Evolutionary conservation across 2,113 vertebrate species (phyloP).

Genomic region (cat (Felis catus)): DNA sequence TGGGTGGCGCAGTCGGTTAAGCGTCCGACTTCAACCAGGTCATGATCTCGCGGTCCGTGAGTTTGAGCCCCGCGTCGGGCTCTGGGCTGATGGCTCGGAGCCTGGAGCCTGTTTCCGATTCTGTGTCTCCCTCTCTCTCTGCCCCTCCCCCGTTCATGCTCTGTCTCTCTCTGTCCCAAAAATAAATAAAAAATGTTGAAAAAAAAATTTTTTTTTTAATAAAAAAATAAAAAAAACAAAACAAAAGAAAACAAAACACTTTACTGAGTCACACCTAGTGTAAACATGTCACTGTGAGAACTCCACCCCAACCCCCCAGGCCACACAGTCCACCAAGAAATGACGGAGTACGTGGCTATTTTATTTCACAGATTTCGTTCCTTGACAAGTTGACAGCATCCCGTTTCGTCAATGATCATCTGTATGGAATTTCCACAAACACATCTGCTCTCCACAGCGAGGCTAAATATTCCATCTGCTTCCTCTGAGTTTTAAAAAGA

Average conservation of each 20-base stretch:
- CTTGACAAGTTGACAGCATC: not conserved
- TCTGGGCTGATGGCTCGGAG: too few species aligned
- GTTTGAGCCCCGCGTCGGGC: too few species aligned
- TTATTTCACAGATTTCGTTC: not conserved
- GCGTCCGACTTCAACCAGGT: too few species aligned
- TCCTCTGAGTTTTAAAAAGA: constrained; percentile 1
- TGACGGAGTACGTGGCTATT: not conserved
- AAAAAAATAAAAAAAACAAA: not conserved
- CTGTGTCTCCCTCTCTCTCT: too few species aligned
- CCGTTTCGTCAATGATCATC: not conserved
- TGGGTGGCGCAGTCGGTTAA: too few species aligned
- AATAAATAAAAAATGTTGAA: too few species aligned
- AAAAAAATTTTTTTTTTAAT: too few species aligned
- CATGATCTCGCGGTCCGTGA: too few species aligned
- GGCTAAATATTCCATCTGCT: constrained; percentile 31
- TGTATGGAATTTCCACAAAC: constrained; percentile 43
- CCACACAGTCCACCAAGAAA: not conserved
- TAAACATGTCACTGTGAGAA: constrained; percentile 49
- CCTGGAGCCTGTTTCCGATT: too few species aligned
- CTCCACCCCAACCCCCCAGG: not conserved
- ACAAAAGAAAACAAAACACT: constrained; percentile 14
- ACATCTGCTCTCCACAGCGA: not conserved
- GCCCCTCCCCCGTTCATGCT: too few species aligned
- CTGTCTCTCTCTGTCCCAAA: too few species aligned
- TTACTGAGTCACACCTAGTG: constrained; percentile 67